A percentile compares a stretch with the other conserved stretches of the same genome.
phyloP scores from a whole-genome alignment of 2,113 vertebrate species.

The Stegostoma tigrinum region DNA sequence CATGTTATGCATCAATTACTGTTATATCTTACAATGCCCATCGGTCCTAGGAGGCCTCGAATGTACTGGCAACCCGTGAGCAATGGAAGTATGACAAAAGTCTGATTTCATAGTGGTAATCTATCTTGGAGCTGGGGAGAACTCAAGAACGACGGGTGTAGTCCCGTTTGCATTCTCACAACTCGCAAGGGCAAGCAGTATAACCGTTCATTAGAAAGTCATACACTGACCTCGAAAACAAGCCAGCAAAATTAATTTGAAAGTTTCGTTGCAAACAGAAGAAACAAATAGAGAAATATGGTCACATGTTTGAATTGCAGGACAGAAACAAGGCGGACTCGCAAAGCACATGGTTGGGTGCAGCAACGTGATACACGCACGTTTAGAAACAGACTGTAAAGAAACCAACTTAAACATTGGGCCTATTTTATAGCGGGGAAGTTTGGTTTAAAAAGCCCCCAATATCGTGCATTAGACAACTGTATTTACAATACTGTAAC shows the following conservation, averaged over 20 bases:
- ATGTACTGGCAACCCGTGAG: not conserved
- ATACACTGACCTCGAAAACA: not conserved
- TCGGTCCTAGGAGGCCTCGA: no score
- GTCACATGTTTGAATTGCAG: not conserved
- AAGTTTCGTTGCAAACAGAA: not conserved
- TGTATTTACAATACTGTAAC: not conserved
- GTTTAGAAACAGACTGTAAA: no score
- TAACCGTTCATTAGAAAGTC: not conserved
- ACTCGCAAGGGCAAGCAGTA: not conserved
- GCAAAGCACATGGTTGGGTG: not conserved
- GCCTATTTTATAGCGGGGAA: not conserved
- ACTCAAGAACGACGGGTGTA: not conserved
- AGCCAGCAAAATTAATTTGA: not conserved
- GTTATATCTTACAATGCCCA: not conserved
- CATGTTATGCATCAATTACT: no score
- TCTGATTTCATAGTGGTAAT: not conserved
- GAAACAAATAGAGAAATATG: not conserved
- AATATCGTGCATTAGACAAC: not conserved
- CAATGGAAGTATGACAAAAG: not conserved
- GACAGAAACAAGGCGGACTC: not conserved
- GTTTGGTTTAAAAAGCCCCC: not conserved
- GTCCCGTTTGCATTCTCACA: not conserved
- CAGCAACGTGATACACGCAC: no score
- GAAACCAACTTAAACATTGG: not conserved
- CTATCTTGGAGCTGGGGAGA: not conserved